These are phyloP conservation scores for Calypte anna DNA, from an alignment of 2,113 vertebrate genomes.

Conservation along the genomic window DNA sequence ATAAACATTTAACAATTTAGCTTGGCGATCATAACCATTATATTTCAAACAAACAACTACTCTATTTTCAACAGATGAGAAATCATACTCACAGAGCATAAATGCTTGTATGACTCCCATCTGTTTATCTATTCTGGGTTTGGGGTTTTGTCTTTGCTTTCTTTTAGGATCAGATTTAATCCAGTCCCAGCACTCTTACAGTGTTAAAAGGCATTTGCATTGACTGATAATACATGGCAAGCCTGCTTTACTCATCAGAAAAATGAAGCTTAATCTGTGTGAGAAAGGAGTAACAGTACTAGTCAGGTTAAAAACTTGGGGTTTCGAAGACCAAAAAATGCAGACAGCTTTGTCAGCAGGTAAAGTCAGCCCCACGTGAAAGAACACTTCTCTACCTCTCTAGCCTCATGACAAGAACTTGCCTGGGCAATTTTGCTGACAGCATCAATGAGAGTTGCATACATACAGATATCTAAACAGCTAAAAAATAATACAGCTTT, in stretches of 20 bases:
- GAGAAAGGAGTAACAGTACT: constrained; percentile 35
- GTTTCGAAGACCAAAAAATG: background rate
- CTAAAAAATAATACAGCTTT: background rate
- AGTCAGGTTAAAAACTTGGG: background rate
- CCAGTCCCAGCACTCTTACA: background rate
- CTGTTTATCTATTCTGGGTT: constrained; percentile 30
- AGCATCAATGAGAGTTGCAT: background rate
- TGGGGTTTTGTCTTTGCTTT: constrained; percentile 30
- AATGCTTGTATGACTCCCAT: constrained; percentile 39
- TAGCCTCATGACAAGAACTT: background rate
- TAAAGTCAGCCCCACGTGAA: background rate
- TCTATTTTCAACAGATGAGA: constrained; percentile 45
- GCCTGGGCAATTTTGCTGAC: background rate
- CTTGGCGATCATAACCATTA: background rate
- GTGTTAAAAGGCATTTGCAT: constrained; percentile 24
- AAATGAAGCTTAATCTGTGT: constrained; percentile 39
- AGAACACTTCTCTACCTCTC: background rate
- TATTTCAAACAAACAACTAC: constrained; percentile 22
- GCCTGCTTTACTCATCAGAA: constrained; percentile 34
- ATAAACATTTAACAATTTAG: constrained; percentile 5
- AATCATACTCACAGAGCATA: constrained; percentile 30
- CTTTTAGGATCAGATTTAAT: constrained; percentile 44
- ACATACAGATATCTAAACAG: background rate
- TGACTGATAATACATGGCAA: constrained; percentile 27
- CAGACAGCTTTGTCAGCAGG: background rate